Evolutionary conservation across 2,113 vertebrate genomes (phyloP), one percentile per base, ranked within the genome.

Genomic region (Sylvilagus bachmani): DNA sequence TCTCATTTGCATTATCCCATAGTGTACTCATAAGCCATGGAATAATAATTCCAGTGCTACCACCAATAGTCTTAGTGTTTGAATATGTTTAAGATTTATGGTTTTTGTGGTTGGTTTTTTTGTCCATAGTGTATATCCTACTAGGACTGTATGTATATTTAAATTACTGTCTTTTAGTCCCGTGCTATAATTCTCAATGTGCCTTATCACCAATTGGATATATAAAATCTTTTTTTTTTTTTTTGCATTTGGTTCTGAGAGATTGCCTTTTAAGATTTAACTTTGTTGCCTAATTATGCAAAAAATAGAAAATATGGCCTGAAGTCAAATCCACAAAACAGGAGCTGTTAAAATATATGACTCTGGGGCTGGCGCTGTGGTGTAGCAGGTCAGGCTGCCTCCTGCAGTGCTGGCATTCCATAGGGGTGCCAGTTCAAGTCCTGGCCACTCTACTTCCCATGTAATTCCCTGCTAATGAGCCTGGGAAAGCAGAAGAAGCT

Each of bases 201-300:
- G 73, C 49, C 90, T 86, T 74, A 27, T 90, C 51, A 71, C 66
- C 71, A 71, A 0, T 16, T 24, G 67, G 31, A 38, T 87, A 55
- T 51, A 90, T 96, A 87, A 55, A 86, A 90, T 83, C 22, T 62
- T 64, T 81, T 79, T 4, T n/a, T n/a, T 74, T 96, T 84, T 89
- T 84, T 53, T 73, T 85, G 8, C 16, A 74, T 67, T 94, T 91
- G 53, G 13, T 93, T 89, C 85, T 92, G 66, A 92, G 22, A 7
- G 44, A 62, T 69, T 79, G 12, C n/a, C 86, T 70, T 86, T 78
- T 81, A 53, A 87, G 96, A 80, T 88, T 94, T 92, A 96, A 55
- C 71, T 95, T 78, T 74, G 24, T 94, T 88, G 74, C n/a, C 81
- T 91, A 79, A 75, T 92, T 51, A 79, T 84, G 24, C 77, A 85